These are phyloP conservation scores for Meloidogyne exigua DNA, from an alignment of 1,140 invertebrate species.

Conservation along the genomic window DNA sequence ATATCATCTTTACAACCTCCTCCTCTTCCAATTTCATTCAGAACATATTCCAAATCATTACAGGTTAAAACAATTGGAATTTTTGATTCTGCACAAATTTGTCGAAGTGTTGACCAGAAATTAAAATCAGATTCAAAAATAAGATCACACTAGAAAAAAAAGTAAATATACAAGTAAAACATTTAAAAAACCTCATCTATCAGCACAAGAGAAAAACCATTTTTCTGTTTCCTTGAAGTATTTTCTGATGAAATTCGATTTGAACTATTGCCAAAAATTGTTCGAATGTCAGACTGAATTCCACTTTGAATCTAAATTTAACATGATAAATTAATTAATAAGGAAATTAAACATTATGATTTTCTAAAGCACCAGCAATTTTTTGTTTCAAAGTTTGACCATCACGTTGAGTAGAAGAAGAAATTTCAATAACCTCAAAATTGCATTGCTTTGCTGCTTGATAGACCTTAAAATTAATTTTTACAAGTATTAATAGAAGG, in stretches of 20 bases:
- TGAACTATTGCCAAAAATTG: background rate
- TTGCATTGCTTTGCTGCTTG: constrained; percentile 9
- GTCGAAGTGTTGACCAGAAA: constrained; percentile 18
- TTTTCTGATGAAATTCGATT: too few species aligned
- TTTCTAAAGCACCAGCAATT: constrained; percentile 9
- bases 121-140: constrained; percentile 7
- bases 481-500: too few species aligned
- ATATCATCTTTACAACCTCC: background rate
- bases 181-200: constrained; percentile 17
- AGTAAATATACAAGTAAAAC: background rate
- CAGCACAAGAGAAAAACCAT: constrained; percentile 16
- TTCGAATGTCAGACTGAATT: background rate
- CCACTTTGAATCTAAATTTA: background rate
- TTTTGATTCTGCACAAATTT: constrained; percentile 8
- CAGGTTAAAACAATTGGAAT: constrained; percentile 24
- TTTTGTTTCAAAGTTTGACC: constrained; percentile 9
- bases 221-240: background rate
- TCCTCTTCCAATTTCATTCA: background rate
- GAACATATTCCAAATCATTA: constrained; percentile 21
- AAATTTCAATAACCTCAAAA: constrained; percentile 22
- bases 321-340: background rate
- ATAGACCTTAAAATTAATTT: constrained; percentile 22
- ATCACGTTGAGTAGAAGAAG: constrained; percentile 10
- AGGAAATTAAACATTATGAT: constrained; percentile 14
- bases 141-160: constrained; percentile 11